phyloP scores from a whole-genome alignment of 1,140 invertebrate species.

The Steinernema feltiae region DNA sequence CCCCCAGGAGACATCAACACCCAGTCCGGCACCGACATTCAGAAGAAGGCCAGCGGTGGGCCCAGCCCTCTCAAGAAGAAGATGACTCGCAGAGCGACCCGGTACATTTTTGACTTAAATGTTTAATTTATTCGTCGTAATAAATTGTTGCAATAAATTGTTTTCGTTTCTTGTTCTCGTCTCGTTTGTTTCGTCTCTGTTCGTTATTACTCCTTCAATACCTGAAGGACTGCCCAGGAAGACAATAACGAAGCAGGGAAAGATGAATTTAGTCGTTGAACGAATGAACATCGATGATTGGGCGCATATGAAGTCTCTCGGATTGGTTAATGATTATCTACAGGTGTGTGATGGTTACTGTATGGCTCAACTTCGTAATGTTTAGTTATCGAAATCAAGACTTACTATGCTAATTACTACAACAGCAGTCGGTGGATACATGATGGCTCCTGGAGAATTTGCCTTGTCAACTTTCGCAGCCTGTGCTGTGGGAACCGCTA shows the following conservation, averaged over 20 bases:
- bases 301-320: conserved; percentile 43
- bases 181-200: no score
- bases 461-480: conserved; percentile 66
- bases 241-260: not conserved
- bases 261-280: not conserved
- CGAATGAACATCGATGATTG: conserved; percentile 27
- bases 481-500: conserved; percentile 84
- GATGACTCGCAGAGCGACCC: no score
- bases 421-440: conserved; percentile 89
- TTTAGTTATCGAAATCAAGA: conserved; percentile 52
- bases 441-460: conserved; percentile 78
- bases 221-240: no score
- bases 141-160: no score
- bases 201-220: no score
- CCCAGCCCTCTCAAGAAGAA: no score
- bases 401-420: conserved; percentile 73
- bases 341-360: not conserved
- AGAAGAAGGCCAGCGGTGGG: no score
- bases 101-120: no score
- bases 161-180: no score
- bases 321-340: conserved; percentile 38
- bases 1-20: no score
- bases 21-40: no score
- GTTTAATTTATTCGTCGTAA: no score
- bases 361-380: not conserved